phyloP scores from a whole-genome alignment of 2,888 invertebrate species.

The Pristionchus fissidentatus region DNA sequence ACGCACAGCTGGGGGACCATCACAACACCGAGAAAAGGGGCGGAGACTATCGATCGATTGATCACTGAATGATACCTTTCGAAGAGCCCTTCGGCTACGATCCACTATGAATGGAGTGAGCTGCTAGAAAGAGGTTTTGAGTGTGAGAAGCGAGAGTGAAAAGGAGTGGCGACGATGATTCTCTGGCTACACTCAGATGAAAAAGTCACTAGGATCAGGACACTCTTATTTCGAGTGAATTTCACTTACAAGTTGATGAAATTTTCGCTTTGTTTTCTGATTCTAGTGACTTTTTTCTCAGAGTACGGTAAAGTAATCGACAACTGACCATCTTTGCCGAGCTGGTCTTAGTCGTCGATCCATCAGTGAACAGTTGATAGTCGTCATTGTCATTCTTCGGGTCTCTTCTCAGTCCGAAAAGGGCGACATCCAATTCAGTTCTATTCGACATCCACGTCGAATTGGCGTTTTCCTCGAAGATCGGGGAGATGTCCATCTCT shows the following conservation, averaged over 20 bases:
- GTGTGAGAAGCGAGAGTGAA: background rate
- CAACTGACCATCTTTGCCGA: conserved; percentile 61
- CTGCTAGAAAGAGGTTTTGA: conserved; percentile 49
- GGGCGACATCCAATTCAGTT: conserved; percentile 91
- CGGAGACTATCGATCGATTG: background rate
- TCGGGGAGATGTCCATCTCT: conserved; percentile 94
- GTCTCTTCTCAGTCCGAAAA: conserved; percentile 54
- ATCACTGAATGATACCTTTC: conserved; percentile 85
- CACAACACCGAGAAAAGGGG: conserved; percentile 12
- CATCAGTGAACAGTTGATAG: conserved; percentile 68
- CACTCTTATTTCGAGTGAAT: background rate
- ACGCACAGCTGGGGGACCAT: background rate
- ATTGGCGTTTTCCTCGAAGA: conserved; percentile 85
- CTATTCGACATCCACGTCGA: conserved; percentile 93
- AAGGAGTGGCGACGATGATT: background rate
- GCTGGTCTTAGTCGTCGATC: conserved; percentile 50
- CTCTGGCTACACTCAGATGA: no score
- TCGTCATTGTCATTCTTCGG: conserved; percentile 72
- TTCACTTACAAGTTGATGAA: background rate
- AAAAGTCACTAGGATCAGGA: background rate
- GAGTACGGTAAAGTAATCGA: background rate
- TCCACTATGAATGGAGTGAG: conserved; percentile 91
- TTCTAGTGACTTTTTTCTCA: background rate
- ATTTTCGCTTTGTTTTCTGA: no score
- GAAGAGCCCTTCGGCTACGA: conserved; percentile 94